Base-by-base conservation (phyloP, 2,888 invertebrate species). In the Tanypteryx hageni region DNA sequence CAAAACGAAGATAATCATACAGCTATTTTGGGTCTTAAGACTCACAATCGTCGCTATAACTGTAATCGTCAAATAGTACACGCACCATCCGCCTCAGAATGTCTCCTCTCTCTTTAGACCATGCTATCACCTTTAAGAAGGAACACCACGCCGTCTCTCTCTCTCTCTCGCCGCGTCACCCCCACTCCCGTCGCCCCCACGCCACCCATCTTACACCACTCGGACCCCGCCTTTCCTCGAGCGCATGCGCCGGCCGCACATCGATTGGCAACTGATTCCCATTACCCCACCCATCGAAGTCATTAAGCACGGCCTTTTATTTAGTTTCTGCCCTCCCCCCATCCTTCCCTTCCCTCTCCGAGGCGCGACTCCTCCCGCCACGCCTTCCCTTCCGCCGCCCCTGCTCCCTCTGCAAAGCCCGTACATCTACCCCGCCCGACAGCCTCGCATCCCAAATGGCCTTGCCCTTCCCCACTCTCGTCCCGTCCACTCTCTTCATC, bases 231-330 rank as follows among this genome's bases (percentile, higher is more conserved):
- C 61, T 16, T 18, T 13, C 68, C 64, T 5, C 9, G 11, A 13
- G 44, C 61, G 27, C 61, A 64, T 89, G 89, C 64, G 59, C 89
- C 64, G 85, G 44, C 83, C 18, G 57, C 89, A 89, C 68, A 89
- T 89, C 89, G 89, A 89, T 89, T 68, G 89, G 89, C 89, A 89
- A 89, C 89, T 89, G 89, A 89, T 89, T 89, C 89, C 64, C 89
- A 89, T 89, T 89, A 89, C 89, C 89, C 89, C 89, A 89, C 89
- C 89, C 89, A 89, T 68, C 89, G 68, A 64, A 44, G 89, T 89
- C 89, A 89, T 89, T 89, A 89, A 89, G 89, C 64, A 89, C 89
- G 89, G 89, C 64, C 89, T 89, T 89, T 89, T 68, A 89, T 89
- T 89, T 89, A 89, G 89, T 89, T 68, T 89, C 86, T 22, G 86